Percentiles rank a stretch among this genome's conserved stretches.
Evolutionary conservation across 2,113 vertebrate genomes (phyloP).

Genomic region (Cyrtonyx montezumae): DNA sequence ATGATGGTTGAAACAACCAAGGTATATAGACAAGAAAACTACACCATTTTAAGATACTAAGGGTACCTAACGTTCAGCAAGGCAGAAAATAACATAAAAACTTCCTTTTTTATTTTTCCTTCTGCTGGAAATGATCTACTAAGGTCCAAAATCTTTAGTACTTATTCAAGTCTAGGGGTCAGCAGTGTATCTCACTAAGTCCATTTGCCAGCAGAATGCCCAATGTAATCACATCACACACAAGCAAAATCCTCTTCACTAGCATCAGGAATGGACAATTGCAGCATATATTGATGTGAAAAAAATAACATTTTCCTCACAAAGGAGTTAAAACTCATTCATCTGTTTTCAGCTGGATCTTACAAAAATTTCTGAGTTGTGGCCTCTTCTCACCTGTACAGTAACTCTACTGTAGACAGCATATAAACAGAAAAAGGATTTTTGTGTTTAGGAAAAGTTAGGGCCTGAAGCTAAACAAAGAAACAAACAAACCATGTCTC

Average conservation of each 20-base stretch:
- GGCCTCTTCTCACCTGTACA: background rate
- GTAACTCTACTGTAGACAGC: background rate
- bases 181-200: background rate
- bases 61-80: background rate
- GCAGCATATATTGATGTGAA: background rate
- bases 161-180: background rate
- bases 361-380: background rate
- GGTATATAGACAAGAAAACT: background rate
- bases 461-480: background rate
- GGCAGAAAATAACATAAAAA: background rate
- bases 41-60: background rate
- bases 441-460: background rate
- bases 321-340: background rate
- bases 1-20: background rate
- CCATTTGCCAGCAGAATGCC: background rate
- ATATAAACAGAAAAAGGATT: background rate
- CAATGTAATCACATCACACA: background rate
- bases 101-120: background rate
- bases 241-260: background rate
- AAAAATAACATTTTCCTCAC: background rate
- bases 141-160: background rate
- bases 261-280: background rate
- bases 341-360: background rate
- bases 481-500: background rate
- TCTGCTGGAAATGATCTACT: background rate